Evolutionary conservation across 2,888 invertebrate species (phyloP).

Genomic region (Dyspetes luteomarginatus): DNA sequence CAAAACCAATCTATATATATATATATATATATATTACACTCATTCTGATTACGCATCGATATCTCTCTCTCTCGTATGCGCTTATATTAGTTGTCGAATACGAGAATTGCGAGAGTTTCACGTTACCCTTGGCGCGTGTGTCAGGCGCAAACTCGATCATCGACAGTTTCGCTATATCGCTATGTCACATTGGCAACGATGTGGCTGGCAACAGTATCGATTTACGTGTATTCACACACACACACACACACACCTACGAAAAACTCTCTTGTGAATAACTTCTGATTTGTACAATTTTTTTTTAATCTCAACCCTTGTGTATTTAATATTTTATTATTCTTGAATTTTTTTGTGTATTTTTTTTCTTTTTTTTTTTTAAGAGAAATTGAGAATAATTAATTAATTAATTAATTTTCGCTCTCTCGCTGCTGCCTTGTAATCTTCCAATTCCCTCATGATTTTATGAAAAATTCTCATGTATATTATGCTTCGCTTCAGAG

Average conservation of each 20-base stretch:
- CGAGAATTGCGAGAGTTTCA: conserved; percentile 44
- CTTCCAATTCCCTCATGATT: not conserved
- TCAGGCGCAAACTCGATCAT: conserved; percentile 76
- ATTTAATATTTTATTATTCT: not conserved
- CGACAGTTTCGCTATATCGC: conserved; percentile 70
- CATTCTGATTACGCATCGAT: not conserved
- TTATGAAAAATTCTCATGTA: not conserved
- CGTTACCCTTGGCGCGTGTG: conserved; percentile 58
- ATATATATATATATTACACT: not conserved
- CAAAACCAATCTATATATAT: conserved; percentile 6
- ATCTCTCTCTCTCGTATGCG: conserved; percentile 2
- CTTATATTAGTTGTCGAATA: not conserved
- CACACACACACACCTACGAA: not conserved
- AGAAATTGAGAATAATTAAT: not conserved
- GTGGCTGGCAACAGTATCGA: conserved; percentile 47
- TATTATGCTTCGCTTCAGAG: not conserved
- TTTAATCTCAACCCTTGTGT: not conserved
- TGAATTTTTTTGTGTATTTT: not conserved
- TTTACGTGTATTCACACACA: conserved; percentile 19
- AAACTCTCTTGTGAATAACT: not conserved
- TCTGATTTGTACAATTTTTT: not conserved
- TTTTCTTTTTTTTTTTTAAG: not conserved
- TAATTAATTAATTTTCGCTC: too few relatives aligned
- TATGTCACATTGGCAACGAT: conserved; percentile 71
- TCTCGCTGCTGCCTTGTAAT: not conserved